A percentile compares a stretch with the other conserved stretches of the same genome.
phyloP scores from a whole-genome alignment of 2,797 vertebrate species.

The Girardinus metallicus region DNA sequence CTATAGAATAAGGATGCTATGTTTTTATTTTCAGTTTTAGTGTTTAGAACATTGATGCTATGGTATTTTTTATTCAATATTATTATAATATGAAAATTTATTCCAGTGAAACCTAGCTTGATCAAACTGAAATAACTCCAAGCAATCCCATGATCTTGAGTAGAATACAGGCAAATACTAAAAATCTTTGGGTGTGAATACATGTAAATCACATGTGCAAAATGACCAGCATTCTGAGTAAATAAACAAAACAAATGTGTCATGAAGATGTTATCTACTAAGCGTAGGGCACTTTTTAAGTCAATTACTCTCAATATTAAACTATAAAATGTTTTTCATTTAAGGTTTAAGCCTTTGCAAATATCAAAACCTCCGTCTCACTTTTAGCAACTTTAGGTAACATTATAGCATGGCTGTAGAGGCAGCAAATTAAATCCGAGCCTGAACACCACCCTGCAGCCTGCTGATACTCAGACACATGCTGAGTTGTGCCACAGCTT shows the following conservation, averaged over 20 bases:
- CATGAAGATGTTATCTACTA: neutral
- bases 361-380: conserved; percentile 36
- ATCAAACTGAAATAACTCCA: neutral
- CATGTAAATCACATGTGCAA: neutral
- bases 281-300: conserved; percentile 2
- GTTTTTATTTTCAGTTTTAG: neutral
- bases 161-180: neutral
- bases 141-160: neutral
- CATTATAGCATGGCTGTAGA: conserved; percentile 23
- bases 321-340: neutral
- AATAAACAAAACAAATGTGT: neutral
- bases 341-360: conserved; percentile 19
- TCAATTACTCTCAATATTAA: neutral
- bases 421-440: conserved; percentile 33
- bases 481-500: conserved; percentile 44
- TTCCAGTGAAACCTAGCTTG: neutral
- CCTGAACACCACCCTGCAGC: conserved; percentile 39
- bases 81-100: neutral
- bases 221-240: neutral
- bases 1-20: neutral
- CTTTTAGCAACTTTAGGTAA: conserved; percentile 20
- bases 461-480: conserved; percentile 42
- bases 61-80: neutral
- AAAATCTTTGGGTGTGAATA: neutral
- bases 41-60: neutral